Evolutionary conservation across 2,888 invertebrate species (phyloP).

Genomic region (Cylindroiulus punctatus): DNA sequence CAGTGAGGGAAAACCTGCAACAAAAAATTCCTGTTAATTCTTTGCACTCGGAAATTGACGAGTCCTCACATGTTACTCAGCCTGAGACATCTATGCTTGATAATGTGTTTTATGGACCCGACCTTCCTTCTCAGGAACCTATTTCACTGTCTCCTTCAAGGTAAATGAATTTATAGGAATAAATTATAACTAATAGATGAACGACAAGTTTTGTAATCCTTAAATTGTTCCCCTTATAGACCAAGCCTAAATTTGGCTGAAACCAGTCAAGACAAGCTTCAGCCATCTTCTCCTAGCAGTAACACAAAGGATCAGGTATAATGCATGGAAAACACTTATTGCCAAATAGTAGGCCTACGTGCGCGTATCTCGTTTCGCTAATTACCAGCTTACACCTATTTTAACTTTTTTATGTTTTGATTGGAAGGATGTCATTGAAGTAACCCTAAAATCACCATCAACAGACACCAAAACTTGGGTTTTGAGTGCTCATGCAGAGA

Average conservation of each 20-base stretch:
- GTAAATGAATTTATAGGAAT: neutral
- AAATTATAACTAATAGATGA: neutral
- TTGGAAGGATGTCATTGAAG: constrained; percentile 42
- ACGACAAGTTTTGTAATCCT: neutral
- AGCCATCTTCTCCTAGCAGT: neutral
- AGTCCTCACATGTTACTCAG: neutral
- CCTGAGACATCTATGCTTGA: neutral
- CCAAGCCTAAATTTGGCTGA: neutral
- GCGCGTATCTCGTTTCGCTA: too few relatives aligned
- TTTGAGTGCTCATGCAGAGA: constrained; percentile 38
- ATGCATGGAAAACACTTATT: neutral
- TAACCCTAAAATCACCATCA: constrained; percentile 35
- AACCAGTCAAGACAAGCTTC: neutral
- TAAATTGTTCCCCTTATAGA: neutral
- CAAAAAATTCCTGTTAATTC: neutral
- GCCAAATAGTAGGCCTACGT: neutral
- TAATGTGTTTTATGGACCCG: neutral
- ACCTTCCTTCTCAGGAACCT: neutral
- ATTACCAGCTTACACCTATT: neutral
- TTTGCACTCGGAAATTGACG: neutral
- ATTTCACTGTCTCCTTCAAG: neutral
- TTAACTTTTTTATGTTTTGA: neutral
- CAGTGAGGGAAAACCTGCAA: neutral
- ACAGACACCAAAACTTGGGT: constrained; percentile 37
- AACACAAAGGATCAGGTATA: neutral